Percentiles rank a stretch among this genome's conserved stretches.
These are phyloP conservation scores for Pygoscelis antarcticus DNA, from an alignment of 2,113 vertebrate genomes.

Conservation along the genomic window DNA sequence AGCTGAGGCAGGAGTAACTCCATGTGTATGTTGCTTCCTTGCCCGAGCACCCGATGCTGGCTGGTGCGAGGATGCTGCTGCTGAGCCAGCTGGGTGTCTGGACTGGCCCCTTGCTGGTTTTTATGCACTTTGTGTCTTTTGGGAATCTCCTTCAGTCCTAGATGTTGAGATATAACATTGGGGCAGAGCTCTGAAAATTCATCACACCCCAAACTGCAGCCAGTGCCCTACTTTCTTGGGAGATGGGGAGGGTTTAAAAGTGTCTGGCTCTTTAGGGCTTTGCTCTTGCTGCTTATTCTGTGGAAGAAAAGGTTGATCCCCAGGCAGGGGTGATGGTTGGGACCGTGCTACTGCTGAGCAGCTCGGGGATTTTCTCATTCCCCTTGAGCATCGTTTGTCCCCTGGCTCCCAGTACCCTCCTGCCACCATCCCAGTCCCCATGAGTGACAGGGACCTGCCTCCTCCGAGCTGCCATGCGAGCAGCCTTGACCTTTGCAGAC, in stretches of 20 bases:
- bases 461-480: neutral
- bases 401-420: neutral
- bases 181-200: neutral
- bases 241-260: neutral
- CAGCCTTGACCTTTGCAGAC: neutral
- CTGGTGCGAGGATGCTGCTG: neutral
- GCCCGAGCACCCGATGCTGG: fast-evolving
- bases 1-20: neutral
- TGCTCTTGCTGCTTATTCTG: neutral
- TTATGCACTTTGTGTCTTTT: neutral
- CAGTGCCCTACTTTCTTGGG: no score
- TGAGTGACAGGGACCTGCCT: neutral
- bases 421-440: neutral
- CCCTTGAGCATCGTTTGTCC: neutral
- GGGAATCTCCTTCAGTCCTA: neutral
- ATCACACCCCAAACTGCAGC: neutral
- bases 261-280: neutral
- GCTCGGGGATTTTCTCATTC: neutral
- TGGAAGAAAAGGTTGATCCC: neutral
- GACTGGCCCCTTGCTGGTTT: neutral
- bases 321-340: neutral
- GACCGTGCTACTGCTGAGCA: neutral
- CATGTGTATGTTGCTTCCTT: fast-evolving
- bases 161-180: neutral
- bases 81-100: neutral